Evolutionary conservation across 2,888 invertebrate species (phyloP).

Genomic region (Carpatolechia fugitivella): DNA sequence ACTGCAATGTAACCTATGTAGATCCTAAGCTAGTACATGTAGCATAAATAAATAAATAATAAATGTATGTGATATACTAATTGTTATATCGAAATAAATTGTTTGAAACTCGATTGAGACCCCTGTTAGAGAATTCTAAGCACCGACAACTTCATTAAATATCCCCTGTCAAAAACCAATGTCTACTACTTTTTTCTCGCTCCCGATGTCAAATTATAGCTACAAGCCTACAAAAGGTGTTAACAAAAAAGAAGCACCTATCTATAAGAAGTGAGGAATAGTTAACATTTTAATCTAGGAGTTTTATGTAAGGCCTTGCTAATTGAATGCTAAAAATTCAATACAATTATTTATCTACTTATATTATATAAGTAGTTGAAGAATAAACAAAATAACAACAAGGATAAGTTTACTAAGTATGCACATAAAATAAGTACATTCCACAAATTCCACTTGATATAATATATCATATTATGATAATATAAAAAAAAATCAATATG

Average conservation of each 20-base stretch:
- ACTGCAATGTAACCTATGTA: no score
- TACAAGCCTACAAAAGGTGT: conserved; percentile 78
- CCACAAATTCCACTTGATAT: no score
- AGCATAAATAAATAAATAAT: no score
- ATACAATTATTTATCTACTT: no score
- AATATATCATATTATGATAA: no score
- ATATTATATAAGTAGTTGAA: conserved; percentile 4
- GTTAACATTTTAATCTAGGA: conserved; percentile 55
- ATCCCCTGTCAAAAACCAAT: conserved; percentile 77
- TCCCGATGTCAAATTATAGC: conserved; percentile 77
- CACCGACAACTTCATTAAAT: conserved; percentile 74
- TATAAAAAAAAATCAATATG: no score
- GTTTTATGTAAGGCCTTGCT: background rate
- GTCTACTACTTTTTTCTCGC: conserved; percentile 72
- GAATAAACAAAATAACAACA: no score
- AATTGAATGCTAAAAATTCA: no score
- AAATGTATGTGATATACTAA: no score
- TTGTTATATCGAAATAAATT: background rate
- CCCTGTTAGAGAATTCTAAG: background rate
- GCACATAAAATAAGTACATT: no score
- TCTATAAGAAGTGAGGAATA: conserved; percentile 43
- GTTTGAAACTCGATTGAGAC: background rate
- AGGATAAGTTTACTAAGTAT: no score
- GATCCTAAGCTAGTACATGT: no score
- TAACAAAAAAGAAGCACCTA: conserved; percentile 63